Conservation (phyloP, 2,888 invertebrate species). For the Conus canariensis region DNA sequence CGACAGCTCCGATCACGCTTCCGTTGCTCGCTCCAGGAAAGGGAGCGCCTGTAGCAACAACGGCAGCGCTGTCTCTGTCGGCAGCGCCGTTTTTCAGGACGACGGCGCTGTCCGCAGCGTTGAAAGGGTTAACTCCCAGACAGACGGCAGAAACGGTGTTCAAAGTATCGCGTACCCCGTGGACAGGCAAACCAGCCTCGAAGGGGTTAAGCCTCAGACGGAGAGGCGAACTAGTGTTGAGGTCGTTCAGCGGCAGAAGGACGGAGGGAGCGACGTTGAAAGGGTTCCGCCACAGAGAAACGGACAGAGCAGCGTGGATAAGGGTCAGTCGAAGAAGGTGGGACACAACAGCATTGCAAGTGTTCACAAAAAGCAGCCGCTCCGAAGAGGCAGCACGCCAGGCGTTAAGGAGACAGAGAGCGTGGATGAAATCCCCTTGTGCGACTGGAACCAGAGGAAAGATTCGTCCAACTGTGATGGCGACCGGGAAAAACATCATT, state of each 20-base stretch:
- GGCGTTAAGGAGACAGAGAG: neutral
- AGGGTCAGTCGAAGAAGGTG: neutral
- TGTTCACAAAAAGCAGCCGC: neutral
- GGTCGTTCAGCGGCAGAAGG: neutral
- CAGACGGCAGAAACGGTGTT: neutral
- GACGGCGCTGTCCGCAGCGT: neutral
- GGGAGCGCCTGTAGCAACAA: neutral
- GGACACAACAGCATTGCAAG: neutral
- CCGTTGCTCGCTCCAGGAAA: neutral
- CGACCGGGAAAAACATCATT: neutral
- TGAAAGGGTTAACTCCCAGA: neutral
- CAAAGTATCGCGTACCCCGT: neutral
- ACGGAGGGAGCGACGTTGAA: neutral
- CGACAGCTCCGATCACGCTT: no score
- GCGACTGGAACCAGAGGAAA: neutral
- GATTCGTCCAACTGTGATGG: neutral
- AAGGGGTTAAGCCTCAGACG: neutral
- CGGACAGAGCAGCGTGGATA: neutral
- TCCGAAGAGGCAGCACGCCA: neutral
- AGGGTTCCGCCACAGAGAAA: neutral
- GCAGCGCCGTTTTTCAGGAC: neutral
- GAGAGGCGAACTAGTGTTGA: neutral
- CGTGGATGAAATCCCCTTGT: neutral
- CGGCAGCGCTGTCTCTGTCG: neutral
- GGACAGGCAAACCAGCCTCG: neutral